A percentile compares a stretch with the other conserved stretches of the same genome.
These are phyloP conservation scores for Antechinus stuartii DNA, from an alignment of 2,113 vertebrate species.

Conservation along the genomic window DNA sequence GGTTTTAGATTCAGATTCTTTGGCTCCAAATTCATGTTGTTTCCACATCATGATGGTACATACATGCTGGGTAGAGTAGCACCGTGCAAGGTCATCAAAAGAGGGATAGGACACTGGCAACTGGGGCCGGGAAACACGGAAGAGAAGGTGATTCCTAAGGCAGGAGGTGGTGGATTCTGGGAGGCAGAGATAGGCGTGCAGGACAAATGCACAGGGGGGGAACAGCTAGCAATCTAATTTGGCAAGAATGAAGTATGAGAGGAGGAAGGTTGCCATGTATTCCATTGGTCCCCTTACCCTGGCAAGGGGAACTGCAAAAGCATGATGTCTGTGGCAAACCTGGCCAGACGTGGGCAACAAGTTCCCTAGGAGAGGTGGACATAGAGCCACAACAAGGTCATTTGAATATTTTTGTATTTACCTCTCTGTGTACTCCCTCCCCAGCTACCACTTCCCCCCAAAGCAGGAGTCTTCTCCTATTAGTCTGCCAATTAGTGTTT, in stretches of 20 bases:
- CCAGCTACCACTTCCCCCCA: neutral
- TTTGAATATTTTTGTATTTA: neutral
- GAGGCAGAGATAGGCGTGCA: neutral
- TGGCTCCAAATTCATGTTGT: slow-evolving; percentile 4
- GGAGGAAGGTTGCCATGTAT: neutral
- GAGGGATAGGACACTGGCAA: neutral
- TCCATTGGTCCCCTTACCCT: neutral
- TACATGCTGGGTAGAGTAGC: neutral
- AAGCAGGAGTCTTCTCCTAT: neutral
- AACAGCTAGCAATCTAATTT: neutral
- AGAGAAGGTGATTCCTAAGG: neutral
- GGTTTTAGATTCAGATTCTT: slow-evolving; percentile 26
- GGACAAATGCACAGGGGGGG: neutral
- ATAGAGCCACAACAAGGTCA: neutral
- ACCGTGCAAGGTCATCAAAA: neutral
- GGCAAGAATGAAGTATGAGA: neutral
- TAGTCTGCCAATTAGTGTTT: neutral
- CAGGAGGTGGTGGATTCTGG: neutral
- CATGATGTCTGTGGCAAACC: neutral
- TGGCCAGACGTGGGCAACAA: neutral
- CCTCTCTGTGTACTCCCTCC: neutral
- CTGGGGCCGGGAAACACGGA: neutral
- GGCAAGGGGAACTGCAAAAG: neutral
- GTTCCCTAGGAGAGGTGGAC: neutral
- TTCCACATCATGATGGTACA: neutral